These are phyloP conservation scores for Melanotus villosus DNA, from an alignment of 2,888 invertebrate species.

Conservation along the genomic window DNA sequence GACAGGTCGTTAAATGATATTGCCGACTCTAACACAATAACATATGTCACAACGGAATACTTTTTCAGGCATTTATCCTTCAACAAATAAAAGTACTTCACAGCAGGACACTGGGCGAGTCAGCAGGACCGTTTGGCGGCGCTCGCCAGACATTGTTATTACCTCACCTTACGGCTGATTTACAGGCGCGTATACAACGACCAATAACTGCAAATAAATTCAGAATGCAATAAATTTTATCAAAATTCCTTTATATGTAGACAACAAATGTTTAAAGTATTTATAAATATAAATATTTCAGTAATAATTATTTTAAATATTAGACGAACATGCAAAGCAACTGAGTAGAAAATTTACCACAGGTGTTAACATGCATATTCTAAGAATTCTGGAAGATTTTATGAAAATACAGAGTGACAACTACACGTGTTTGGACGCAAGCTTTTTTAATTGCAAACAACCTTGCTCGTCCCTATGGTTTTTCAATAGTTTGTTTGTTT, in stretches of 20 bases:
- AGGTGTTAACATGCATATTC: too few species aligned
- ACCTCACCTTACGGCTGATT: slow-evolving; percentile 55
- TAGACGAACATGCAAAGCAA: too few species aligned
- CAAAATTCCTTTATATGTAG: background rate
- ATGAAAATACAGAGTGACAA: too few species aligned
- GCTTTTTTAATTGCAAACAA: too few species aligned
- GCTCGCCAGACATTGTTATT: slow-evolving; percentile 54
- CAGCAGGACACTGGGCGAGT: slow-evolving; percentile 52
- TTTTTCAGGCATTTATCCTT: slow-evolving; percentile 45
- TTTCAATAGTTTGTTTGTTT: too few species aligned
- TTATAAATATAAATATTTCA: slow-evolving; percentile 13
- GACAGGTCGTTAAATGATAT: background rate
- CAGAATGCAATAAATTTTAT: slow-evolving; percentile 25
- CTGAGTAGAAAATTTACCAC: too few species aligned
- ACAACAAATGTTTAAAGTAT: too few species aligned
- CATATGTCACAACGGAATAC: slow-evolving; percentile 53
- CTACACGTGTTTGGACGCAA: too few species aligned
- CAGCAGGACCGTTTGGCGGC: slow-evolving; percentile 54
- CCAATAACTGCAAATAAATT: slow-evolving; percentile 40
- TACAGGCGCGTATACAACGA: slow-evolving; percentile 56
- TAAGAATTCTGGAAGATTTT: too few species aligned
- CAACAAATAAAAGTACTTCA: slow-evolving; percentile 43
- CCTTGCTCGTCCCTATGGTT: too few species aligned
- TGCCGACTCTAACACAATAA: slow-evolving; percentile 36
- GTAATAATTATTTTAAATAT: too few species aligned